Evolutionary conservation across 2,113 vertebrate species (phyloP), one percentile per base, ranked within the genome.

Genomic region (Brachypteracias leptosomus): DNA sequence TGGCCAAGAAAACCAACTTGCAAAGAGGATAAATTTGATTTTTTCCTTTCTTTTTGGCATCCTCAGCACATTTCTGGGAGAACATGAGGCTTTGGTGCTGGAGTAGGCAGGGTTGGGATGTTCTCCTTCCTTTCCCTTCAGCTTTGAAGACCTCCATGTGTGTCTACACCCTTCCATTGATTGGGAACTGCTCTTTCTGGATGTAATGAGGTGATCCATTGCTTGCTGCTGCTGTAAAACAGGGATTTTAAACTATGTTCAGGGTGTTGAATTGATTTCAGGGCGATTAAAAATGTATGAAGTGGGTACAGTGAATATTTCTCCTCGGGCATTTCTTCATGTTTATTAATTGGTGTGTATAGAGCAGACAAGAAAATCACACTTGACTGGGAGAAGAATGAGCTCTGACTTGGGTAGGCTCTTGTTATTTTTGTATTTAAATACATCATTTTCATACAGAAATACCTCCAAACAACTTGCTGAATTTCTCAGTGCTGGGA

Each of bases 301-400:
- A 94, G 85, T 93, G 82, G 82, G 78, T 74, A 76, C 78, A 96
- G 90, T 80, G 93, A 90, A 83, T 95, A 84, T 88, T 96, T 93
- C 85, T 87, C 91, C 93, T 93, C 85, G 67, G 85, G 90, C 72
- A 1, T 73, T 93, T 91, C 88, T 91, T 93, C 94, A 80, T 94
- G 89, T 96, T 96, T 96, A 91, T 97, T 91, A 96, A 96, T 97
- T 73, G 65, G 26, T 36, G 89, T 77, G 84, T 55, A 28, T 38
- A 29, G 88, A 85, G 81, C 85, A 83, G 93, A 55, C 62, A 65
- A 85, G 88, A 72, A 79, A 75, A 54, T 88, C 67, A 35, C 40
- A 42, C 85, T 94, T 88, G 93, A 42, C 78, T 89, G 78, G 67
- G 87, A 85, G 78, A 76, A 87, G 89, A 91, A 83, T 61, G 85